Base-by-base conservation (phyloP, 2,888 invertebrate genomes). In the Lumbricus terrestris region DNA sequence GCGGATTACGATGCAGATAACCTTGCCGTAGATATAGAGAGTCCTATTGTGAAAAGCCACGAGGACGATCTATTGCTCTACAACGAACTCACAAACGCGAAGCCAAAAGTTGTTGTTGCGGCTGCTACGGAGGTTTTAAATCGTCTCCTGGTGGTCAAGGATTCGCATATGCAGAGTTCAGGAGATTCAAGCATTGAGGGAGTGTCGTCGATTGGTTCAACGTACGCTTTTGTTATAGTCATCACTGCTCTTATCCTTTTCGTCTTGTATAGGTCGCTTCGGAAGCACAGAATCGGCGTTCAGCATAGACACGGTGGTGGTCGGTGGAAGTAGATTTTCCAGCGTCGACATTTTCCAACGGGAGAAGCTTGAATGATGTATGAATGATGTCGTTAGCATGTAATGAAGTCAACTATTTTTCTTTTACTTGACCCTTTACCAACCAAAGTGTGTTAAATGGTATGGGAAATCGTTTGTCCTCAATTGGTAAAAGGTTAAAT, bases 1-100 rank as follows among this genome's bases (percentile, higher is more conserved):
- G 15, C 47, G 4, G 47, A 47, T 47, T 4, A 47, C 18, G 47
- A 47, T 20, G 15, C 18, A 35, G 23, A 85, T 85, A 35, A 20
- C 8, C 35, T 85, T 85, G 35, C 34, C 34, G 4, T 85, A 16
- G 85, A 6, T 85, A 85, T 35, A 1, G 23, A 15, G 20, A 34
- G 20, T 85, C 85, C 85, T 6, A 11, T 85, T 23, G 85, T 85
- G 85, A 85, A 85, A 85, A 85, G 37, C 35, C 20, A 85, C 85
- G 85, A 85, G 37, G 85, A 85, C 35, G 85, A 85, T 13, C 85
- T 85, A 35, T 35, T 85, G 35, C 85, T 85, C 23, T 85, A 85
- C 15, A 0, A 85, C 0, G 85, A 85, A 85, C 85, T 85, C 6
- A 20, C 8, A 1, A 85, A 5, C 16, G n/a, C 8, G 23, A 85